Conservation (phyloP, 2,888 invertebrate species). For the Euplagia quadripunctaria region DNA sequence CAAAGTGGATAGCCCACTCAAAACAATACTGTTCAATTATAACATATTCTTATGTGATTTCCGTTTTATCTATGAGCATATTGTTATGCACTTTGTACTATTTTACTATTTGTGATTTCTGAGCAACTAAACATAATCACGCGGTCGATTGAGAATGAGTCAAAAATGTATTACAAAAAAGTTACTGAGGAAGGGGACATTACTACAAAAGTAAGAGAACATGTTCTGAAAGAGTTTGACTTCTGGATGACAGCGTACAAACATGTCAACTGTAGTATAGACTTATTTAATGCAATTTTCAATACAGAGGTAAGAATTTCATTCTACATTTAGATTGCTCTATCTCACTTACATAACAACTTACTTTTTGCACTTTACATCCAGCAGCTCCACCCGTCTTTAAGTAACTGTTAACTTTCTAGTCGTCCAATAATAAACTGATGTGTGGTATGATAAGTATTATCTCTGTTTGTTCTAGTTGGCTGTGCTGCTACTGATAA, state of each 20-base stretch:
- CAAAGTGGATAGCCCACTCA: not conserved
- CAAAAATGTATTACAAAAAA: not conserved
- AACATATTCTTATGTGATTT: slow-evolving; percentile 39
- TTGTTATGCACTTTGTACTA: slow-evolving; percentile 48
- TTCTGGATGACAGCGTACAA: slow-evolving; percentile 57
- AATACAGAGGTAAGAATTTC: slow-evolving; percentile 50
- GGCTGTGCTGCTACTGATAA: slow-evolving; percentile 50
- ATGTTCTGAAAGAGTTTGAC: slow-evolving; percentile 39
- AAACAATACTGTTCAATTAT: slow-evolving; percentile 14
- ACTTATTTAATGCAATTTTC: slow-evolving; percentile 54
- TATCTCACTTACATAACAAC: too few relatives aligned
- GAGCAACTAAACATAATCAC: slow-evolving; percentile 54
- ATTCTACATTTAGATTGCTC: too few relatives aligned
- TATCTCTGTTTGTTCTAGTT: slow-evolving; percentile 52
- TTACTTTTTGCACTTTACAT: too few relatives aligned
- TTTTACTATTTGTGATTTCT: slow-evolving; percentile 48
- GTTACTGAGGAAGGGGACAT: not conserved
- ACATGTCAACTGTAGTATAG: slow-evolving; percentile 50
- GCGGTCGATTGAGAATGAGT: slow-evolving; percentile 39
- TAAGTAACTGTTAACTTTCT: too few relatives aligned
- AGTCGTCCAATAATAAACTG: too few relatives aligned
- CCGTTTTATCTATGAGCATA: slow-evolving; percentile 52
- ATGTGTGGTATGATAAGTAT: not conserved
- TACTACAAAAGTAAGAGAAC: not conserved
- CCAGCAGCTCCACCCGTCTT: too few relatives aligned